Base-by-base conservation (phyloP, 2,113 vertebrate species). In the Otolemur garnettii region DNA sequence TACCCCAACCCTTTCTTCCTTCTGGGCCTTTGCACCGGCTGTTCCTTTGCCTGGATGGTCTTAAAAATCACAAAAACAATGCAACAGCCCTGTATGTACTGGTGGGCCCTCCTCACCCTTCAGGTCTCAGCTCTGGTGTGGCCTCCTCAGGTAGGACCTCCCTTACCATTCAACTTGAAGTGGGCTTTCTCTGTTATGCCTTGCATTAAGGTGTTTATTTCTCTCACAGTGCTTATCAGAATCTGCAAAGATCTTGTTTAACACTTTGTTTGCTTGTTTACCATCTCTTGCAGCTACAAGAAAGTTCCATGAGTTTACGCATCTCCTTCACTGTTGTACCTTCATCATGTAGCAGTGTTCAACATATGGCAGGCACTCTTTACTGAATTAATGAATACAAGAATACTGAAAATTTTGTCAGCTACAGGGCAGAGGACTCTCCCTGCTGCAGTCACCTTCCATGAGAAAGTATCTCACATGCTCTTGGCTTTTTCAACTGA, bases 401-500 rank as follows among this genome's bases (percentile, higher is more conserved):
- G 66, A 77, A 90, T 33, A 50, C 0, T 30, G 57, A 45, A 89
- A 94, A 90, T 19, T 13, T 60, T 10, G 18, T 79, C 12, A 72
- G 45, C 68, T 89, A 82, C 7, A 71, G 84, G 50, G 66, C 66
- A 97, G 81, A 79, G 21, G 21, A 62, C 50, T 28, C 57, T 85
- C 68, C 42, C 62, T 89, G 77, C 2, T 26, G 72, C 8, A 45
- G 88, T 22, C 14, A 17, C 42, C 60, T 59, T 75, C 62, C 4
- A 24, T 33, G 45, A 93, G 26, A 77, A 94, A 81, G 50, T 66
- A 92, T 55, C 45, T 93, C 75, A 91, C 7, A 6, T 18, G 35
- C 22, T 53, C 50, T 90, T 92, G 59, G 33, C n/a, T 91, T 89
- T 94, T 74, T 79, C 33, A 92, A 28, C 85, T 62, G 81, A 57